Percentiles rank a stretch among this genome's conserved stretches.
phyloP scores from a whole-genome alignment of 2,113 vertebrate genomes.

The Pelmatolapia mariae region DNA sequence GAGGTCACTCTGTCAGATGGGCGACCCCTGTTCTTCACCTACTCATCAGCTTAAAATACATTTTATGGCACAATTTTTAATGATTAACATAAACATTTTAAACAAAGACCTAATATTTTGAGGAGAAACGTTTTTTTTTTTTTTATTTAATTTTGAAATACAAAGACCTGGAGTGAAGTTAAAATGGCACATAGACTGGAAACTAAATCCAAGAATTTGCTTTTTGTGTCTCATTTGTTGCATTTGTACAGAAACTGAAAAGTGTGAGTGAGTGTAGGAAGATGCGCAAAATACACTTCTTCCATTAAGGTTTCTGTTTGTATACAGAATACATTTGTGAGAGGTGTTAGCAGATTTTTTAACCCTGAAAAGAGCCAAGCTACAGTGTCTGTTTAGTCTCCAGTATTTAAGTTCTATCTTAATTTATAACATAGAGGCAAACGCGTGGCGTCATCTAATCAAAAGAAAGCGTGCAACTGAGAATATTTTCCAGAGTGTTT shows the following conservation, averaged over 20 bases:
- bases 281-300: not conserved
- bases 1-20: not conserved
- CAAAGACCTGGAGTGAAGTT: not conserved
- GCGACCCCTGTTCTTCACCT: not conserved
- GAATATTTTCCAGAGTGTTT: not conserved
- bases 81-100: not conserved
- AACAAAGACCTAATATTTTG: not conserved
- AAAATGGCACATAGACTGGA: not conserved
- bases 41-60: not conserved
- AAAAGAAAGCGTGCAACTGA: not conserved
- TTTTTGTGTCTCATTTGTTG: not conserved
- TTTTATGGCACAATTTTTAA: not conserved
- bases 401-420: not conserved
- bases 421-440: not conserved
- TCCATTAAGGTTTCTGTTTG: not conserved
- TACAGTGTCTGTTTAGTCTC: not conserved
- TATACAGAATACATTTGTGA: not conserved
- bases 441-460: not conserved
- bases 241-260: not conserved
- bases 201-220: not conserved
- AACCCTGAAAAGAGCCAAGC: not conserved
- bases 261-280: not conserved
- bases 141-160: fast-evolving
- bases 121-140: fast-evolving
- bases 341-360: not conserved